Conservation (phyloP, 1,140 invertebrate species). For the Ptiloglossa arizonensis region DNA sequence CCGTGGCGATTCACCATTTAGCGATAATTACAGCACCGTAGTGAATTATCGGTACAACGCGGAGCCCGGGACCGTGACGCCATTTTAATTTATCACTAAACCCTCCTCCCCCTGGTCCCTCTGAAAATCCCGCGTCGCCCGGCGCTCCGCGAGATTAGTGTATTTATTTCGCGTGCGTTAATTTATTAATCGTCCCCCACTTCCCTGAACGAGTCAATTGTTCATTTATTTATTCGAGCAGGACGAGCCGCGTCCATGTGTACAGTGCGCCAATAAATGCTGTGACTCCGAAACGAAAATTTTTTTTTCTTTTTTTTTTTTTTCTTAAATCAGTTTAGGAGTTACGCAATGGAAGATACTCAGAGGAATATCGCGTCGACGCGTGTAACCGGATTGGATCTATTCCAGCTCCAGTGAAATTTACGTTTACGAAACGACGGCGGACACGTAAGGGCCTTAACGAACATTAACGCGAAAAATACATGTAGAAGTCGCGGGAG, state of each 20-base stretch:
- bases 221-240: slow-evolving; percentile 31
- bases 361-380: no score
- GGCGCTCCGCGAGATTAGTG: background rate
- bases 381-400: no score
- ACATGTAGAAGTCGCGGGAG: background rate
- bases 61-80: background rate
- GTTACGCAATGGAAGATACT: background rate
- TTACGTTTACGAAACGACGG: background rate
- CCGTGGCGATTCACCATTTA: slow-evolving; percentile 3
- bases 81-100: background rate
- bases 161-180: slow-evolving; percentile 29
- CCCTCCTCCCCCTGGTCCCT: background rate
- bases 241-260: slow-evolving; percentile 8
- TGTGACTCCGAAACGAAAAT: slow-evolving; percentile 18
- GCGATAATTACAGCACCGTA: background rate
- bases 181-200: slow-evolving; percentile 33
- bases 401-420: background rate
- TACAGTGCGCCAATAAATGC: slow-evolving; percentile 47
- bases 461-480: no score
- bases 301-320: background rate
- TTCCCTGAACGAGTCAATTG: background rate
- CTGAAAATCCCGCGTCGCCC: background rate
- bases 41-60: background rate
- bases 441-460: background rate
- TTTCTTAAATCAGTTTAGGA: no score